These are phyloP conservation scores for Cephus sareptanus DNA, from an alignment of 2,888 invertebrate genomes.

Conservation along the genomic window DNA sequence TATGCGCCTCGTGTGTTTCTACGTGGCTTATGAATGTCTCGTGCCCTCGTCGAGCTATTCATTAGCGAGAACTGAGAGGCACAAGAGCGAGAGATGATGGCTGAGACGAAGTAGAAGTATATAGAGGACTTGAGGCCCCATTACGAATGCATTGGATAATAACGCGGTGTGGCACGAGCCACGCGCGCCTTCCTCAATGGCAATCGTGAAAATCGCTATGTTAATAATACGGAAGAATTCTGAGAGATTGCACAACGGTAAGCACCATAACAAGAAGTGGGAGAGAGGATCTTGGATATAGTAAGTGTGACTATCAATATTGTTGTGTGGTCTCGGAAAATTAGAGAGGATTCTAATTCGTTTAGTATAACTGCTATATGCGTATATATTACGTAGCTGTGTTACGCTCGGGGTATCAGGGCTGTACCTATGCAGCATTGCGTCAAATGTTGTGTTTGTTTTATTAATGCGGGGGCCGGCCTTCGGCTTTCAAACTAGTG, in stretches of 20 bases:
- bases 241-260: slow-evolving; percentile 6
- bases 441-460: slow-evolving; percentile 64
- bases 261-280: slow-evolving; percentile 18
- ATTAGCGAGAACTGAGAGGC: slow-evolving; percentile 22
- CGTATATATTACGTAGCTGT: slow-evolving; percentile 6
- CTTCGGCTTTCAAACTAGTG: slow-evolving; percentile 40
- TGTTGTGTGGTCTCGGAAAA: background rate
- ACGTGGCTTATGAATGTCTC: slow-evolving; percentile 35
- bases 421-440: slow-evolving; percentile 49
- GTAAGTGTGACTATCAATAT: slow-evolving; percentile 33
- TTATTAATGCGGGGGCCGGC: slow-evolving; percentile 62
- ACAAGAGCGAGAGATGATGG: background rate
- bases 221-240: background rate
- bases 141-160: slow-evolving; percentile 57
- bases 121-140: slow-evolving; percentile 23
- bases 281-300: slow-evolving; percentile 36
- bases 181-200: background rate
- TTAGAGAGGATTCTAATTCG: background rate
- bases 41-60: slow-evolving; percentile 34
- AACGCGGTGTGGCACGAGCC: slow-evolving; percentile 39
- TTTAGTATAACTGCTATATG: background rate
- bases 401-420: background rate
- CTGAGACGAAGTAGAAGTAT: background rate
- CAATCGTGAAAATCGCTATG: slow-evolving; percentile 3
- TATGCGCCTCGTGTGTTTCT: slow-evolving; percentile 28